Conservation (phyloP, 2,797 vertebrate genomes). For the Sibirionetta formosa region DNA sequence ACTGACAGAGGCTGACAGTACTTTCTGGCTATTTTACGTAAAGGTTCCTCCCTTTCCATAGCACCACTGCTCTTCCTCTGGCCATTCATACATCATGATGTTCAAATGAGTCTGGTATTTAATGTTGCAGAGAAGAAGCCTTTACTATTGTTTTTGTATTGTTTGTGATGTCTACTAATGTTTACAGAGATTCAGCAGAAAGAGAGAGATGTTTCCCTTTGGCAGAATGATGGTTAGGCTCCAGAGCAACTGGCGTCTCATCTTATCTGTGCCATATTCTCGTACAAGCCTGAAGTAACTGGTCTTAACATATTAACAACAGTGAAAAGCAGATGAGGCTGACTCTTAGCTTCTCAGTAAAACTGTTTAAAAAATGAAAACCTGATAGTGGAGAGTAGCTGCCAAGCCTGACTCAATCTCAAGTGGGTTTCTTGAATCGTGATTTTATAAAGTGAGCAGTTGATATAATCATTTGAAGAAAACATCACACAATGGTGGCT, state of each 20-base stretch:
- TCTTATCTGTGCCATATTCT: neutral
- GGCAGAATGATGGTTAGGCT: neutral
- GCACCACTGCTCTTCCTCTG: neutral
- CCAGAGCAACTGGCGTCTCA: neutral
- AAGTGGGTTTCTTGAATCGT: neutral
- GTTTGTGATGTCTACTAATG: neutral
- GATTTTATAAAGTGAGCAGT: neutral
- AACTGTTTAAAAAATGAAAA: neutral
- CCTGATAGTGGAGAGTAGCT: neutral
- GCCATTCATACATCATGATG: neutral
- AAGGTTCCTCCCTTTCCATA: neutral
- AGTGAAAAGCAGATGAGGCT: neutral
- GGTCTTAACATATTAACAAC: neutral
- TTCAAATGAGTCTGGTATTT: neutral
- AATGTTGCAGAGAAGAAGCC: neutral
- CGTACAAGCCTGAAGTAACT: neutral
- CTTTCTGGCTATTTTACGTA: neutral
- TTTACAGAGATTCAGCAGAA: neutral
- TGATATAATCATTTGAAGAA: neutral
- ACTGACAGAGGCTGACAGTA: neutral
- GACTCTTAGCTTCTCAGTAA: neutral
- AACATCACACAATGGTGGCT: neutral
- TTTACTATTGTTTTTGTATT: neutral
- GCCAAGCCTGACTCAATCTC: neutral
- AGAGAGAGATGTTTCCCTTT: neutral